Evolutionary conservation across 1,140 invertebrate genomes (phyloP).

Genomic region (Cydia amplana): DNA sequence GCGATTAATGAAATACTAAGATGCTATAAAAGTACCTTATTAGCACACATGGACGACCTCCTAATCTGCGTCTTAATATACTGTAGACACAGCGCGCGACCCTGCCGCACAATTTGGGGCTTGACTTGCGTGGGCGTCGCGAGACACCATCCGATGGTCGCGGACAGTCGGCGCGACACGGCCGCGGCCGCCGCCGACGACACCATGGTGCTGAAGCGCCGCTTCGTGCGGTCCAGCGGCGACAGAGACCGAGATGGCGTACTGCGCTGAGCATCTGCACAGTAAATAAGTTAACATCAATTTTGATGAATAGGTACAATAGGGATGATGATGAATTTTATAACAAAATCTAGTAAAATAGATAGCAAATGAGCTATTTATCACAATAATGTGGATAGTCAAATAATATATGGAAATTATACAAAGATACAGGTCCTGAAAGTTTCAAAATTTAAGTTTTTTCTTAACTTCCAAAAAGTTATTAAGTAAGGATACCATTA

Average conservation of each 20-base stretch:
- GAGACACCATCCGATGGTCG: slow-evolving; percentile 73
- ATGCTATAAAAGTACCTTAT: slow-evolving; percentile 51
- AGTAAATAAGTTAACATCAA: background rate
- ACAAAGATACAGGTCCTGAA: too few relatives aligned
- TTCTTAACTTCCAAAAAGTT: too few relatives aligned
- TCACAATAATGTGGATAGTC: too few relatives aligned
- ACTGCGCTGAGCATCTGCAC: slow-evolving; percentile 33
- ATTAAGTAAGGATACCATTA: too few relatives aligned
- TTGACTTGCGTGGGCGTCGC: slow-evolving; percentile 69
- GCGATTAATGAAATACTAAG: too few relatives aligned
- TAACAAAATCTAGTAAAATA: too few relatives aligned
- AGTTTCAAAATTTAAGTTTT: too few relatives aligned
- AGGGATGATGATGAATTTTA: too few relatives aligned
- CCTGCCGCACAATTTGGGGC: slow-evolving; percentile 71
- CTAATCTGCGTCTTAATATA: slow-evolving; percentile 72
- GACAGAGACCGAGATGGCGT: slow-evolving; percentile 58
- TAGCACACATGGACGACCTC: slow-evolving; percentile 57
- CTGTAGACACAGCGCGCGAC: slow-evolving; percentile 71
- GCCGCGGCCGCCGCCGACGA: slow-evolving; percentile 65
- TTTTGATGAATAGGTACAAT: too few relatives aligned
- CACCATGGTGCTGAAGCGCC: slow-evolving; percentile 74
- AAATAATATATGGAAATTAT: too few relatives aligned
- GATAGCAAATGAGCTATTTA: too few relatives aligned
- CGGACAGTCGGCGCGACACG: slow-evolving; percentile 68
- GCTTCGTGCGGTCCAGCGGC: slow-evolving; percentile 67